A percentile compares a stretch with the other conserved stretches of the same genome.
These are phyloP conservation scores for Drosophila ustulata DNA, from an alignment of 2,888 invertebrate genomes.

Conservation along the genomic window DNA sequence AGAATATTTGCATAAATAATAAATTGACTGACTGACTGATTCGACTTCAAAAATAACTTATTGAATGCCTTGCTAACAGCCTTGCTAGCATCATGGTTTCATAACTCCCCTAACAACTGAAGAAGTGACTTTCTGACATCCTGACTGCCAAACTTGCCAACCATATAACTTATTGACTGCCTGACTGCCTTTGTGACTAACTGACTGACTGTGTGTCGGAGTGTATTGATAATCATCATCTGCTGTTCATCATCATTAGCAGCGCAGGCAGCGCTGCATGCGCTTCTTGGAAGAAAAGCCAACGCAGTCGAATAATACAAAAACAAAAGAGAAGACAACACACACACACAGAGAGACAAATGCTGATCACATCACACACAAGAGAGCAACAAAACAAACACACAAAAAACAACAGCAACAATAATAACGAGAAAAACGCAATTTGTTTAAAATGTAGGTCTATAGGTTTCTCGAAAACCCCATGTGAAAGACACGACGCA, in stretches of 20 bases:
- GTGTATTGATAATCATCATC: conserved; percentile 34
- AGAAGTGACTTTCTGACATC: conserved; percentile 28
- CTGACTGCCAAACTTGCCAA: conserved; percentile 3
- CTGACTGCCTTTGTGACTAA: conserved; percentile 21
- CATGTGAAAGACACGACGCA: conserved; percentile 67
- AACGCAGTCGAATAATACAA: conserved; percentile 54
- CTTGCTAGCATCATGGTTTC: not conserved
- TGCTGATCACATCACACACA: conserved; percentile 74
- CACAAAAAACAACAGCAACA: conserved; percentile 26
- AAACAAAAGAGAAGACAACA: conserved; percentile 39
- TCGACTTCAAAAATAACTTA: too few relatives aligned
- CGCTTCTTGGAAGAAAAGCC: conserved; percentile 72
- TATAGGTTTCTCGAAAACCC: conserved; percentile 83
- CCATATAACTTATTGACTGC: conserved; percentile 35
- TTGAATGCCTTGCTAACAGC: too few relatives aligned
- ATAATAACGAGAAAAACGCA: conserved; percentile 63
- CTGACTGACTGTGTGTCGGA: conserved; percentile 47
- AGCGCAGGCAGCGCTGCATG: conserved; percentile 42
- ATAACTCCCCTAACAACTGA: not conserved
- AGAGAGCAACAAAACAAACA: conserved; percentile 26
- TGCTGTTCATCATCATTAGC: conserved; percentile 42
- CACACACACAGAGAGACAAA: conserved; percentile 39
- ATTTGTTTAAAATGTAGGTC: conserved; percentile 84
- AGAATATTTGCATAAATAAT: too few relatives aligned
- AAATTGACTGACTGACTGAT: too few relatives aligned